Evolutionary conservation across 2,113 vertebrate species (phyloP).

Genomic region (Acrocephalus kingi): DNA sequence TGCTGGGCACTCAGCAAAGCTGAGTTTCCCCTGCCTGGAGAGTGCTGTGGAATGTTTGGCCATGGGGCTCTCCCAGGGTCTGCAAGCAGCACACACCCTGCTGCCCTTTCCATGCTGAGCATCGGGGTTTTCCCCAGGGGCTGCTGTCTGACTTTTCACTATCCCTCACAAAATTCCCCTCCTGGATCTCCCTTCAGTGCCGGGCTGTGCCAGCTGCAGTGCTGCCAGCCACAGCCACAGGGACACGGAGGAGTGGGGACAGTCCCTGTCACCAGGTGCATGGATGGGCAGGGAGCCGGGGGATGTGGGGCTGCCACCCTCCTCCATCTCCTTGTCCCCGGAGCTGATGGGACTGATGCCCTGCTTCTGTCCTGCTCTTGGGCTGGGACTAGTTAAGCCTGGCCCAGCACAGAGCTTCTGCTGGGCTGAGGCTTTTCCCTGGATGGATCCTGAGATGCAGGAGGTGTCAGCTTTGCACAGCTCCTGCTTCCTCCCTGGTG

Average conservation of each 20-base stretch:
- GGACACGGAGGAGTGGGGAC: rapidly evolving
- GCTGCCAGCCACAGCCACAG: neutral
- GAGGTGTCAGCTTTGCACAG: neutral
- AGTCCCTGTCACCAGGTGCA: neutral
- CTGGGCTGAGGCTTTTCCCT: neutral
- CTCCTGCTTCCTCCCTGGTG: neutral
- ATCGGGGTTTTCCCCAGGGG: neutral
- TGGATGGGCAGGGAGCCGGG: neutral
- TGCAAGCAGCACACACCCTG: neutral
- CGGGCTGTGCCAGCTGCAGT: neutral
- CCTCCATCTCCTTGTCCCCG: neutral
- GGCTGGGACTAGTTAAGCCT: neutral
- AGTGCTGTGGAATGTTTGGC: neutral
- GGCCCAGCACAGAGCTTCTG: neutral
- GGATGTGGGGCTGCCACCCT: neutral
- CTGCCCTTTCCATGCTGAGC: neutral
- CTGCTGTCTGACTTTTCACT: neutral
- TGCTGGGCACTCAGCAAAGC: neutral
- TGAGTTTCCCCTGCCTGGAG: neutral
- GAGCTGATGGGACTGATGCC: neutral
- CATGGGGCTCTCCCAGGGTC: neutral
- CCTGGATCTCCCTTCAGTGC: neutral
- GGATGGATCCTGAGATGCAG: neutral
- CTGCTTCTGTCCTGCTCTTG: neutral
- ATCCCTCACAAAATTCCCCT: neutral